A percentile compares a stretch with the other conserved stretches of the same genome.
phyloP scores from a whole-genome alignment of 2,113 vertebrate genomes.

The Pangasianodon gigas region DNA sequence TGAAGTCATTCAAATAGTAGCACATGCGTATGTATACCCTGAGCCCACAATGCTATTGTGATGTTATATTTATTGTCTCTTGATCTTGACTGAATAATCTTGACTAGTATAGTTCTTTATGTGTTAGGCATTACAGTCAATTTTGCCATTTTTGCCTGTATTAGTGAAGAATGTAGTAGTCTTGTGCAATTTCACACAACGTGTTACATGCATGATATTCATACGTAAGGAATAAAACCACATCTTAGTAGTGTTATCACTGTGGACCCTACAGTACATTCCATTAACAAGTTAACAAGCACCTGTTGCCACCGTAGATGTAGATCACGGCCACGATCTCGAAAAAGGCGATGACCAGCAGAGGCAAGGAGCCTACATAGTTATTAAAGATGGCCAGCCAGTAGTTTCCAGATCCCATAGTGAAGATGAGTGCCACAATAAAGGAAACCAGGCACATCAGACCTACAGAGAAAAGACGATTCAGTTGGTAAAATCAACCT shows the following conservation, averaged over 20 bases:
- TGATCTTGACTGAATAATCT: not conserved
- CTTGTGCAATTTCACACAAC: not conserved
- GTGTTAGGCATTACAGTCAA: not conserved
- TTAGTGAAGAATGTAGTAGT: not conserved
- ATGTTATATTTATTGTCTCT: not conserved
- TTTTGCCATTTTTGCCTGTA: not conserved
- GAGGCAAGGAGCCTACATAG: conserved; percentile 78
- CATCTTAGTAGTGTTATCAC: not conserved
- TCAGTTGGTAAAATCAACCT: not conserved
- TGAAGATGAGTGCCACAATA: conserved; percentile 78
- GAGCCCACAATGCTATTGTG: not conserved
- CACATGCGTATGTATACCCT: not conserved
- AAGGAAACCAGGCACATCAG: conserved; percentile 75
- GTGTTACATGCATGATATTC: not conserved
- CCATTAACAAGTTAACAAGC: conserved; percentile 28
- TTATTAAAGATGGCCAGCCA: conserved; percentile 89
- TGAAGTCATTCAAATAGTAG: not conserved
- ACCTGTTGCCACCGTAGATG: conserved; percentile 82
- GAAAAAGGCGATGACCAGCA: conserved; percentile 81
- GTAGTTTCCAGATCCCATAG: conserved; percentile 84
- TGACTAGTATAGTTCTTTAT: not conserved
- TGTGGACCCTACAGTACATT: not conserved
- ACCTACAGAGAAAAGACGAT: conserved; percentile 61
- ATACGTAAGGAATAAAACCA: not conserved
- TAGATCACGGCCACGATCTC: conserved; percentile 79